Percentiles rank a stretch among this genome's conserved stretches.
Conservation (phyloP, 1,140 invertebrate species). For the Trichoplusia ni region DNA sequence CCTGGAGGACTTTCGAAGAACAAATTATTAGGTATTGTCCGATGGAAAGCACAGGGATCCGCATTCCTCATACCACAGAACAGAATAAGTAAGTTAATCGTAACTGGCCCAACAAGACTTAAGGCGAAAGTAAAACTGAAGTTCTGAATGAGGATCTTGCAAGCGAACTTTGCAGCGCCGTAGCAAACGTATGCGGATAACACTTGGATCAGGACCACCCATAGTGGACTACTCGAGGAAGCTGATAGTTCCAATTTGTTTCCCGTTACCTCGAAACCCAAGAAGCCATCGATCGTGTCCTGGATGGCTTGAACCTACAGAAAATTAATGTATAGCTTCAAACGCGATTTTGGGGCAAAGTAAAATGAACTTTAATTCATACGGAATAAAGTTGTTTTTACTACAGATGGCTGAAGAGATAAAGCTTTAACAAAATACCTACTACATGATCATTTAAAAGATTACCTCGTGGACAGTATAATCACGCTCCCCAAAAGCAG, state of each 20-base stretch:
- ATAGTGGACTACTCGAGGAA: constrained; percentile 85
- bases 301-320: constrained; percentile 81
- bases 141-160: constrained; percentile 97
- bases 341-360: too few relatives aligned
- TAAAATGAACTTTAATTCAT: too few relatives aligned
- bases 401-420: too few relatives aligned
- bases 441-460: too few relatives aligned
- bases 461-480: constrained; percentile 88
- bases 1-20: constrained; percentile 93
- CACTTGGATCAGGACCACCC: constrained; percentile 91
- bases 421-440: too few relatives aligned
- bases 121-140: constrained; percentile 98
- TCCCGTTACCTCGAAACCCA: constrained; percentile 85
- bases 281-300: constrained; percentile 83
- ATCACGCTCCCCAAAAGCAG: constrained; percentile 88
- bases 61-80: constrained; percentile 92
- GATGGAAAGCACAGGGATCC: constrained; percentile 93
- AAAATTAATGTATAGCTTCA: too few relatives aligned
- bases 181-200: constrained; percentile 91
- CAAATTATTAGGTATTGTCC: constrained; percentile 91
- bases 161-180: constrained; percentile 95
- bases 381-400: too few relatives aligned
- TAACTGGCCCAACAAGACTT: constrained; percentile 93
- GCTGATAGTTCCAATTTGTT: constrained; percentile 85
- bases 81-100: constrained; percentile 92